Base-by-base conservation (phyloP, 2,113 vertebrate genomes). In the Cyanistes caeruleus region DNA sequence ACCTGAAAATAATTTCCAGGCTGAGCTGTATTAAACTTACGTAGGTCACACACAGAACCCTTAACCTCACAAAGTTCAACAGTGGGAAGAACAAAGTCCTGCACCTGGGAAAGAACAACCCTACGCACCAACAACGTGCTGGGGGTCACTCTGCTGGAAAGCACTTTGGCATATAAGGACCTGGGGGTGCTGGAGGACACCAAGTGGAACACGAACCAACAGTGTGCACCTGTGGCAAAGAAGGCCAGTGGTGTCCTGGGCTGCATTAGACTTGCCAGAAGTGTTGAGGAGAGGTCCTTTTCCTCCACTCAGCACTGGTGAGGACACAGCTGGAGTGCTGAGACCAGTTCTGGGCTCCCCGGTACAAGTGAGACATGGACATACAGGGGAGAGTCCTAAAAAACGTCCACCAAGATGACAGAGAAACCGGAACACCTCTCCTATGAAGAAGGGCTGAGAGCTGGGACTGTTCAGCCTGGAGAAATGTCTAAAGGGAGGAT, bases 81-180 rank as follows among this genome's bases (percentile, higher is more conserved):
- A 60, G 11, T 2, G 16, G 65, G 31, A 79, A 79, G 30, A 10
- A 37, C 31, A 20, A 62, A 70, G 22, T 80, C 49, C 39, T 88
- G 39, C 6, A 62, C 2, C 10, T n/a, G 18, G 19, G 11, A 18
- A 79, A 53, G 44, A 90, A 83, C 43, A 70, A 44, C 8, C 15
- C 17, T 15, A 15, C 10, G 17, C 28, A 85, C 22, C 35, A 77
- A 2, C 5, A 49, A 43, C 0, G 1, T 21, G 39, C 43, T 55
- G 52, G 6, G 51, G 17, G 35, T 35, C 28, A 72, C 35, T 30
- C 30, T 76, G 21, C 39, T 79, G 58, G 44, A n/a, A 76, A 67
- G 22, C 25, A 53, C 39, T 43, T 37, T 23, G 75, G 56, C 56
- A 58, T 24, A 9, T 17, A 67, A 72, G 17, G 39, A 52, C 27